Conservation (phyloP, 2,888 invertebrate species). For the Drosophila buzzatii region DNA sequence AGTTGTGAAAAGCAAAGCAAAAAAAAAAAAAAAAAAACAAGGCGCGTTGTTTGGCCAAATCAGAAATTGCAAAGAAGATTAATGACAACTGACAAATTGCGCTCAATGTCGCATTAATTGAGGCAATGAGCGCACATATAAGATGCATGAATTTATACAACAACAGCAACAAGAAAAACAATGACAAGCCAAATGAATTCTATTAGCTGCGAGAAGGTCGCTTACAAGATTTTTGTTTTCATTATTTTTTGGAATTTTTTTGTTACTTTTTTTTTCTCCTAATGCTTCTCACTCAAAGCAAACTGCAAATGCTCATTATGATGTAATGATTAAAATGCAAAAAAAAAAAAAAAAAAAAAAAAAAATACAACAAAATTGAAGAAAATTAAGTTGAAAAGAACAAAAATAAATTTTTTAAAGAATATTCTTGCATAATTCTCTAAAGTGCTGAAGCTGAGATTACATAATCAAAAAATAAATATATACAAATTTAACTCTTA, state of each 20-base stretch:
- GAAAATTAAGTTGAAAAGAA: slow-evolving; percentile 3
- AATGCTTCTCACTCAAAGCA: slow-evolving; percentile 15
- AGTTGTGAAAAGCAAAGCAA: slow-evolving; percentile 21
- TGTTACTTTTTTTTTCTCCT: background rate
- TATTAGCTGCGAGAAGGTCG: slow-evolving; percentile 59
- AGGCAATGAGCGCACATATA: slow-evolving; percentile 77
- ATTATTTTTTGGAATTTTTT: background rate
- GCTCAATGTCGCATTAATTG: slow-evolving; percentile 82
- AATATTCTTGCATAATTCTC: slow-evolving; percentile 22
- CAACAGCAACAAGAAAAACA: slow-evolving; percentile 39
- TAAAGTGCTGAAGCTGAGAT: slow-evolving; percentile 6
- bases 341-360: background rate
- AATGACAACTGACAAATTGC: slow-evolving; percentile 81
- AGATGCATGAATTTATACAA: slow-evolving; percentile 68
- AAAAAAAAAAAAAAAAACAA: slow-evolving; percentile 13
- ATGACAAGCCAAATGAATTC: slow-evolving; percentile 66
- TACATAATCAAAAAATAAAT: slow-evolving; percentile 10
- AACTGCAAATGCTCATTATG: slow-evolving; percentile 31
- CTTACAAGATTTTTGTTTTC: slow-evolving; percentile 50
- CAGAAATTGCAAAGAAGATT: slow-evolving; percentile 72
- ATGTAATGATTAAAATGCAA: slow-evolving; percentile 12
- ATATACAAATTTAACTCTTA: slow-evolving; percentile 4
- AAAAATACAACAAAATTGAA: background rate
- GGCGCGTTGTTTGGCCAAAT: slow-evolving; percentile 41
- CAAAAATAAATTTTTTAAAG: slow-evolving; percentile 12